Conservation (phyloP, 2,888 invertebrate genomes). For the Sinohyriopsis cumingii region DNA sequence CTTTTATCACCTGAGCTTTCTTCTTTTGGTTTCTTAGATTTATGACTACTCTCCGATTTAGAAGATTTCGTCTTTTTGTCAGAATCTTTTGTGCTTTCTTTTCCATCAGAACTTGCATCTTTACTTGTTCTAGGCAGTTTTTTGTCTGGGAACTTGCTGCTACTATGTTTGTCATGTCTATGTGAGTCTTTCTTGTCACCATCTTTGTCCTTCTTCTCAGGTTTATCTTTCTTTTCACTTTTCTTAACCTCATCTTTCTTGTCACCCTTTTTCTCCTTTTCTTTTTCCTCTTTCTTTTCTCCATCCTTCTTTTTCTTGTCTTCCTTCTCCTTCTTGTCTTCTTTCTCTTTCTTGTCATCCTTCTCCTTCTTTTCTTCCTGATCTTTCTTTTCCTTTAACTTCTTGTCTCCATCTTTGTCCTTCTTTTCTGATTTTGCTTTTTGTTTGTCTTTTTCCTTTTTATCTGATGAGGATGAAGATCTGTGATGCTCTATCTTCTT, state of each 20-base stretch:
- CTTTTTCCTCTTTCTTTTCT: slow-evolving; percentile 28
- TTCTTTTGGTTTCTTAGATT: slow-evolving; percentile 32
- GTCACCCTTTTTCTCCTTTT: slow-evolving; percentile 23
- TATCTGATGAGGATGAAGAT: slow-evolving; percentile 7
- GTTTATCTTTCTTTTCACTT: slow-evolving; percentile 38
- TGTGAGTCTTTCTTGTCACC: slow-evolving; percentile 34
- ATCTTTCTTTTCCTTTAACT: slow-evolving; percentile 51
- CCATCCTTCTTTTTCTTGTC: slow-evolving; percentile 28
- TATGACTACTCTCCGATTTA: slow-evolving; percentile 34
- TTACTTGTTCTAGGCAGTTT: slow-evolving; percentile 10
- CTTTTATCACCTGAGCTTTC: slow-evolving; percentile 12
- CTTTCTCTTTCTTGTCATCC: slow-evolving; percentile 29
- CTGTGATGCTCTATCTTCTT: slow-evolving; percentile 27
- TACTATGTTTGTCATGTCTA: slow-evolving; percentile 29
- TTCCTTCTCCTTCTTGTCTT: slow-evolving; percentile 20
- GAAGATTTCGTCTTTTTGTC: slow-evolving; percentile 16
- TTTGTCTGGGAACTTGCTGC: slow-evolving; percentile 22
- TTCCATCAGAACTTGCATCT: slow-evolving; percentile 12
- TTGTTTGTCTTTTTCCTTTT: slow-evolving; percentile 30
- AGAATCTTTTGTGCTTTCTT: slow-evolving; percentile 12
- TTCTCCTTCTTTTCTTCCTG: slow-evolving; percentile 46
- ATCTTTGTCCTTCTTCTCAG: slow-evolving; percentile 22
- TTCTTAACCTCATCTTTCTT: slow-evolving; percentile 32
- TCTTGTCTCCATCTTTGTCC: slow-evolving; percentile 17
- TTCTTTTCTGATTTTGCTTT: slow-evolving; percentile 31